Evolutionary conservation across 2,113 vertebrate genomes (phyloP), one percentile per base, ranked within the genome.

Genomic region (Chloroceryle aenea): DNA sequence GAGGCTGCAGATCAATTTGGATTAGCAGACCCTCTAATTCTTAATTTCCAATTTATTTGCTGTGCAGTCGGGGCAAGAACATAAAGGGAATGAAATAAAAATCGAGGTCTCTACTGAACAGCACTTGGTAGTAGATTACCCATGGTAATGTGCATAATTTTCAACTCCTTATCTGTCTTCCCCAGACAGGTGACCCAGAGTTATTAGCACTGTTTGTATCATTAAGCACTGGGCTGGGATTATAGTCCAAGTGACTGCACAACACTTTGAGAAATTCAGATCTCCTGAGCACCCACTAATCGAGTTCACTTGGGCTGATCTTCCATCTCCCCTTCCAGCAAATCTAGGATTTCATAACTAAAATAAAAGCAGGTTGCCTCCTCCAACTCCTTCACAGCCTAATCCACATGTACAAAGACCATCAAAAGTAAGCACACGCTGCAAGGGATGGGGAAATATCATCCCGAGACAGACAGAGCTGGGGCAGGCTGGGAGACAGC

Each of bases 151-250:
- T 80, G 87, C 69, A 76, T 97, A 97, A 97, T 96, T 98, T 98
- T 89, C 92, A 96, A 89, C 93, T 97, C 89, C 97, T 98, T 98
- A 97, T 98, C 98, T 97, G 91, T 88, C 90, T 95, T 94, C 85
- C 87, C 56, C 97, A 98, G 97, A 94, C 94, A 97, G 97, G 96
- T 97, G 95, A 98, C 97, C 97, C 91, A 85, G 96, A 93, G 91
- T 98, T 98, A 97, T 95, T 98, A 98, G 73, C 66, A 52, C 88
- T 87, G 95, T 95, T 98, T 97, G 86, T 87, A 81, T 91, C 90
- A 95, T 97, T 97, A 97, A 98, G 66, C 75, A 68, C 90, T 81
- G 81, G 91, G 66, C 90, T 95, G 91, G 97, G 95, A 98, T 93
- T 94, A 91, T 34, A 63, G 85, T 83, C 75, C 69, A 38, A 48